phyloP scores from a whole-genome alignment of 1,140 invertebrate genomes.

The Tetragonula clypearis region DNA sequence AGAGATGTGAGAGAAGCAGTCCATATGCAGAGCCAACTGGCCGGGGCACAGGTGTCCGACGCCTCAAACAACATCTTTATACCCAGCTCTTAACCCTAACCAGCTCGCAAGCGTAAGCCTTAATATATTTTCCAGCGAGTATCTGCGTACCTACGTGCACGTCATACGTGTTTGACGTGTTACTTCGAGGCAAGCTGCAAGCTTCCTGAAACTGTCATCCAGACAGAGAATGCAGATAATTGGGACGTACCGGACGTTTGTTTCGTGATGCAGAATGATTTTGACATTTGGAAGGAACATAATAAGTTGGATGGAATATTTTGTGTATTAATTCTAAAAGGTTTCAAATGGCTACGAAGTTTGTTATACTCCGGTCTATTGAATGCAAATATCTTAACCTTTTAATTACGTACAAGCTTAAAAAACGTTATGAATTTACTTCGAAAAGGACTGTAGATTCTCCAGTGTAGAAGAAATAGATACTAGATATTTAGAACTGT shows the following conservation, averaged over 20 bases:
- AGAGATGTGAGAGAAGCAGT: conserved; percentile 42
- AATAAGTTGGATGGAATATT: background rate
- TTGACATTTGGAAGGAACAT: background rate
- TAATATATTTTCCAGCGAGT: conserved; percentile 69
- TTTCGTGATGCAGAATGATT: background rate
- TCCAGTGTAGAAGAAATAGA: no score
- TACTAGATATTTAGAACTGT: no score
- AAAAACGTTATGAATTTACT: no score
- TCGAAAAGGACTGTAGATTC: no score
- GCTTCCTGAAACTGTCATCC: conserved; percentile 1
- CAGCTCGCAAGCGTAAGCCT: conserved; percentile 61
- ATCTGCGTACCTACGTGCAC: conserved; percentile 12
- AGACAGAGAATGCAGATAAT: background rate
- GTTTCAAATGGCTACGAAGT: no score
- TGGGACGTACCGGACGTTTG: background rate
- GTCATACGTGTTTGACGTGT: conserved; percentile 40
- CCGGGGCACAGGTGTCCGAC: conserved; percentile 72
- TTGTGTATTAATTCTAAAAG: no score
- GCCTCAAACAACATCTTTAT: conserved; percentile 77
- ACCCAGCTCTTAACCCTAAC: conserved; percentile 62
- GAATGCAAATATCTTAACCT: no score
- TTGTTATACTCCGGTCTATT: no score
- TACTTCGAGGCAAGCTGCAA: conserved; percentile 35
- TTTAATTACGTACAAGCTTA: no score
- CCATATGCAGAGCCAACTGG: conserved; percentile 67